A percentile compares a stretch with the other conserved stretches of the same genome.
Evolutionary conservation across 2,888 invertebrate genomes (phyloP).

Genomic region (Athalia circularis): DNA sequence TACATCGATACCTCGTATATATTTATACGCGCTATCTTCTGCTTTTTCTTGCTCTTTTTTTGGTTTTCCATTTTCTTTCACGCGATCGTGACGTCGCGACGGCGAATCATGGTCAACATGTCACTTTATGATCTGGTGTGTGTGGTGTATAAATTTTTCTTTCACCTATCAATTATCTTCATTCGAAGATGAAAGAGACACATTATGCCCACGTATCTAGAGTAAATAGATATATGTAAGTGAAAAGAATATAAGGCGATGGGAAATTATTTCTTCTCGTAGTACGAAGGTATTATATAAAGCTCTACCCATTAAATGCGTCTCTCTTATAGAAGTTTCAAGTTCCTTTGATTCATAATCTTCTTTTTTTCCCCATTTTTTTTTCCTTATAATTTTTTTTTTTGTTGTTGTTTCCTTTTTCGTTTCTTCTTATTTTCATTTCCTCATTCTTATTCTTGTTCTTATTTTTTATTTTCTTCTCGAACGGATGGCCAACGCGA

Average conservation of each 20-base stretch:
- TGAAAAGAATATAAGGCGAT: too few species aligned
- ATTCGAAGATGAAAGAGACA: neutral
- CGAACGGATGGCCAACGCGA: too few species aligned
- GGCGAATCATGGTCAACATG: too few species aligned
- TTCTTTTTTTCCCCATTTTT: neutral
- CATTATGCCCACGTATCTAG: neutral
- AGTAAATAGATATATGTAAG: neutral
- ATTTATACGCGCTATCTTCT: too few species aligned
- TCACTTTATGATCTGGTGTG: too few species aligned
- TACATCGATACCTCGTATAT: too few species aligned
- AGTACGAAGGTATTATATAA: neutral
- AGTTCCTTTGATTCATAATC: neutral
- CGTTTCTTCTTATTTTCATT: too few species aligned
- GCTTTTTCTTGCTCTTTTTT: too few species aligned
- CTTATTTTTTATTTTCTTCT: too few species aligned
- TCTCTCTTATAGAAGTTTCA: neutral
- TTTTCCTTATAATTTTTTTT: neutral
- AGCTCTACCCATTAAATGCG: neutral
- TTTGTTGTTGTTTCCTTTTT: neutral
- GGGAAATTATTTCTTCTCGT: neutral
- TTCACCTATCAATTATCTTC: neutral
- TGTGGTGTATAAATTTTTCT: neutral
- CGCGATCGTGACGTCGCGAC: too few species aligned
- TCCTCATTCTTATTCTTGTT: too few species aligned
- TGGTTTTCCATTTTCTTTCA: too few species aligned